Evolutionary conservation across 2,113 vertebrate species (phyloP), one percentile per base, ranked within the genome.

Genomic region (Vireo altiloquus): DNA sequence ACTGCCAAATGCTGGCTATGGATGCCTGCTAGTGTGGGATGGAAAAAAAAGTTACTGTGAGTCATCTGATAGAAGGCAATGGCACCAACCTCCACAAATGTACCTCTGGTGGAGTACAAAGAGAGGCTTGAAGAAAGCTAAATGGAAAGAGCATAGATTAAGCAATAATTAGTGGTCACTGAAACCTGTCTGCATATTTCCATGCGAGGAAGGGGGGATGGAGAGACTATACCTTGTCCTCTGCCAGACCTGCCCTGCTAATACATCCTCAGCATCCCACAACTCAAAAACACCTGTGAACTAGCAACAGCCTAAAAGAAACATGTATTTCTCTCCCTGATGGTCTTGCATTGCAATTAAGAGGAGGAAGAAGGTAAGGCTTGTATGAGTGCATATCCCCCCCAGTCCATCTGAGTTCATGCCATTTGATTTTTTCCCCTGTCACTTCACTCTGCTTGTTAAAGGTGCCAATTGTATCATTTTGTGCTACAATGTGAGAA

Each of bases 271-370:
- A 35, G 47, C 28, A 69, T 37, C 70, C 50, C 57, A 82, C 37
- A 79, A 57, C 40, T 88, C 77, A 40, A 37, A 52, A 85, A 80
- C 50, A 90, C 54, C 63, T 85, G 44, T 75, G 57, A 89, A 79
- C 53, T 70, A 82, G 11, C 72, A 88, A 68, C 61, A 59, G 31
- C 82, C 91, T 88, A 52, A 77, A 87, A 90, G 50, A 83, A 92
- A 47, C 44, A 46, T 52, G 50, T 47, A 64, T 92, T 79, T 94
- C 53, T 95, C 64, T 95, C 69, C 82, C 80, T 88, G 22, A 40
- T 93, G 28, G 16, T 89, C 84, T 94, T 87, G 47, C 63, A 84
- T 61, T 94, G 75, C 65, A 96, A 56, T 89, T 97, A 91, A 74
- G 69, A 87, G 60, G 35, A 76, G 42, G 46, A 87, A 46, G 64